Percentiles rank a stretch among this genome's conserved stretches.
Conservation (phyloP, 92 coral and sea anemone species). For the Pocillopora meandrina region DNA sequence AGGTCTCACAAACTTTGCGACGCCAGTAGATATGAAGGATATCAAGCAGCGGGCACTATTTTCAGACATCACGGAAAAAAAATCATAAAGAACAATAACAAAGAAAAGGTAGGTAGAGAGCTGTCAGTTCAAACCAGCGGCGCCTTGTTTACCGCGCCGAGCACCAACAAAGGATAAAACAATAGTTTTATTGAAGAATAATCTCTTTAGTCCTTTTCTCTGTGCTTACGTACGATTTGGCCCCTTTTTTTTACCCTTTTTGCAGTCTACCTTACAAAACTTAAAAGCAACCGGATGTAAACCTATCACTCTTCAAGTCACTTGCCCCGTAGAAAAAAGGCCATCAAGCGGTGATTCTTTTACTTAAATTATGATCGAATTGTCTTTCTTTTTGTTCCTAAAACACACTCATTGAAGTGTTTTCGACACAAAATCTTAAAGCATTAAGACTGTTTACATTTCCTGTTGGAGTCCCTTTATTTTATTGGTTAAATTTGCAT, state of each 20-base stretch:
- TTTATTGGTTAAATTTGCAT: constrained; percentile 16
- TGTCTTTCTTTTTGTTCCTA: constrained; percentile 11
- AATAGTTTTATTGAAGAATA: constrained; percentile 2
- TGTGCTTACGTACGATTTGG: constrained; percentile 21
- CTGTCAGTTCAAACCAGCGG: neutral
- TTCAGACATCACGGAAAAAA: no score
- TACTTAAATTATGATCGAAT: neutral
- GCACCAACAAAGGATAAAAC: neutral
- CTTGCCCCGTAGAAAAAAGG: neutral
- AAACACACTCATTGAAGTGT: constrained; percentile 22
- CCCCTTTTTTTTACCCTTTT: neutral
- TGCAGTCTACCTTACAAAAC: no score
- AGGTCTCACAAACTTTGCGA: no score
- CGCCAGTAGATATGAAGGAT: no score
- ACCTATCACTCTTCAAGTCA: constrained; percentile 1
- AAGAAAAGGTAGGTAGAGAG: neutral
- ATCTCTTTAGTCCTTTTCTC: neutral
- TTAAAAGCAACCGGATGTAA: constrained; percentile 32
- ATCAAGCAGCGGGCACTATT: no score
- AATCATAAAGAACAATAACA: no score
- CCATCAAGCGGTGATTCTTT: neutral
- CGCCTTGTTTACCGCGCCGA: no score
- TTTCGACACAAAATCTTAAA: constrained; percentile 23
- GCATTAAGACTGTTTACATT: constrained; percentile 19
- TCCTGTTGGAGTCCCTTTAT: constrained; percentile 17